phyloP scores from a whole-genome alignment of 2,797 vertebrate genomes.

The Takifugu rubripes region DNA sequence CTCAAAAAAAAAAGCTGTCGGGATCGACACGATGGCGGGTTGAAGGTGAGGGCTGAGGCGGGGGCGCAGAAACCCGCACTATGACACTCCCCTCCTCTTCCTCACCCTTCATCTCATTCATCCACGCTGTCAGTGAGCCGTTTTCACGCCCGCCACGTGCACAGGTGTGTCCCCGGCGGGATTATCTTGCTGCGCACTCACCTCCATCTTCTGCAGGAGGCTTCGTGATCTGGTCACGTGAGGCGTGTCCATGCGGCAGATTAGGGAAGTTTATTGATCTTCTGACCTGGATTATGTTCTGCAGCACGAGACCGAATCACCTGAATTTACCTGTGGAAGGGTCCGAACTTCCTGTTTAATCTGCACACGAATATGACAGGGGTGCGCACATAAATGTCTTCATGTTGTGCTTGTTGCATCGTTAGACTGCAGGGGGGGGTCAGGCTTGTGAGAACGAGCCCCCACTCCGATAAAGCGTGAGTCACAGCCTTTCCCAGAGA shows the following conservation, averaged over 20 bases:
- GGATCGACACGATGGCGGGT: neutral
- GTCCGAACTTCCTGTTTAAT: no score
- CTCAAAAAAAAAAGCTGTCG: slow-evolving; percentile 31
- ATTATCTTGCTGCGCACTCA: neutral
- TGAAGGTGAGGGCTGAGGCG: slow-evolving; percentile 16
- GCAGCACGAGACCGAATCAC: no score
- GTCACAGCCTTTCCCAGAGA: no score
- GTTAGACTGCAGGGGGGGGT: slow-evolving; percentile 45
- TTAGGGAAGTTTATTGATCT: slow-evolving; percentile 26
- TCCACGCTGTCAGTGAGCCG: slow-evolving; percentile 16
- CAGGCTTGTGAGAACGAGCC: slow-evolving; percentile 8
- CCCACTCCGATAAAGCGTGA: no score
- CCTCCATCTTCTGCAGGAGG: neutral
- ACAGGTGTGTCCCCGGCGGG: neutral
- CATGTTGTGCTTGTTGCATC: slow-evolving; percentile 36
- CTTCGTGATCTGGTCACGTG: neutral
- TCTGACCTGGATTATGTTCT: slow-evolving; percentile 31
- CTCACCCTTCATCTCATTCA: slow-evolving; percentile 1
- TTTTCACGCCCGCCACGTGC: neutral
- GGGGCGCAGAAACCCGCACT: slow-evolving; percentile 73
- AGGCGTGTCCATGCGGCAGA: slow-evolving; percentile 46
- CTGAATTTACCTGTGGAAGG: no score
- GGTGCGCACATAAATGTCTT: neutral
- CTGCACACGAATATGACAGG: no score
- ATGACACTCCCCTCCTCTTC: slow-evolving; percentile 28